A percentile compares a stretch with the other conserved stretches of the same genome.
phyloP scores from a whole-genome alignment of 2,113 vertebrate genomes.

The Rhagologus leucostigma region DNA sequence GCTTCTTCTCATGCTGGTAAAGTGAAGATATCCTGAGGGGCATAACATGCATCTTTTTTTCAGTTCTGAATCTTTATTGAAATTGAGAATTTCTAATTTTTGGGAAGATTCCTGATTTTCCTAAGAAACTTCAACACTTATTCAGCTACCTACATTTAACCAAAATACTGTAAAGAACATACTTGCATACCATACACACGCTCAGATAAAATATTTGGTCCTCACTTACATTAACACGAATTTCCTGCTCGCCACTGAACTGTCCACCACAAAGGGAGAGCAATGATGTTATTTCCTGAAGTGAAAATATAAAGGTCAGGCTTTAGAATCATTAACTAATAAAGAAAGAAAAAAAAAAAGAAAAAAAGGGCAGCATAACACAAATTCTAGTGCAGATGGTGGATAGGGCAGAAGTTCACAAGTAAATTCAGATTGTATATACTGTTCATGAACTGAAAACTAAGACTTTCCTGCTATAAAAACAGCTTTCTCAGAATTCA shows the following conservation, averaged over 20 bases:
- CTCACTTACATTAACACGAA: conserved; percentile 81
- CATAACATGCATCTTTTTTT: background rate
- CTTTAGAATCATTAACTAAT: background rate
- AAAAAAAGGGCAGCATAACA: background rate
- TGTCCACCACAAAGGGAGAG: conserved; percentile 83
- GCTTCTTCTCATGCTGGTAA: background rate
- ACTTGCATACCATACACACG: background rate
- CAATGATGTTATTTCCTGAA: conserved; percentile 88
- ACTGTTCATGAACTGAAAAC: background rate
- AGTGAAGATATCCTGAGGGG: background rate
- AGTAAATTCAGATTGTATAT: background rate
- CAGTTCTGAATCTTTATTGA: background rate
- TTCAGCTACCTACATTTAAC: background rate
- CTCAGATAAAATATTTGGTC: background rate
- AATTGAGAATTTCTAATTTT: background rate
- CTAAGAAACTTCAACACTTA: background rate
- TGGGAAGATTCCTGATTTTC: background rate
- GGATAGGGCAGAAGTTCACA: background rate
- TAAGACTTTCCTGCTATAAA: background rate
- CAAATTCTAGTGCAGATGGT: background rate
- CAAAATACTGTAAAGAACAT: background rate
- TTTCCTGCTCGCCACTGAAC: conserved; percentile 75
- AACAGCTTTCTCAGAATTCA: background rate
- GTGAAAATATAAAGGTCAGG: conserved; percentile 8
- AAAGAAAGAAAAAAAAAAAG: background rate